Evolutionary conservation across 2,888 invertebrate species (phyloP).

Genomic region (Apamea sordens): DNA sequence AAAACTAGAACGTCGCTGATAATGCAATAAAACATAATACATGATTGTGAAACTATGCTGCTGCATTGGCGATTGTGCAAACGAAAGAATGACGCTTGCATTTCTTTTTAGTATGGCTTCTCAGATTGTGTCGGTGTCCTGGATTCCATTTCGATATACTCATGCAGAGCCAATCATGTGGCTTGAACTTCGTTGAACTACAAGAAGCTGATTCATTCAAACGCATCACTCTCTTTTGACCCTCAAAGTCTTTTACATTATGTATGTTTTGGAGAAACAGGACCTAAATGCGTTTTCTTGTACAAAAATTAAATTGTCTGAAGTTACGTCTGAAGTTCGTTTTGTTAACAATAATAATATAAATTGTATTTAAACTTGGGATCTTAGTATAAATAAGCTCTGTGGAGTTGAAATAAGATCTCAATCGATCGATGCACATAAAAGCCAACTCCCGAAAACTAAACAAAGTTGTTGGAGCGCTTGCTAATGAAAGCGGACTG

Average conservation of each 20-base stretch:
- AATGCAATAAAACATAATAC: slow-evolving; percentile 63
- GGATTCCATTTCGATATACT: slow-evolving; percentile 5
- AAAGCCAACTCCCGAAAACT: slow-evolving; percentile 13
- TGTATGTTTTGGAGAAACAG: not conserved
- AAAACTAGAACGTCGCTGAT: slow-evolving; percentile 59
- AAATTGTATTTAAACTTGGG: not conserved
- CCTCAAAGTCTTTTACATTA: not conserved
- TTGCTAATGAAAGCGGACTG: slow-evolving; percentile 23
- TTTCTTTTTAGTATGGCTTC: slow-evolving; percentile 40
- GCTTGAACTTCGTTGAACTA: slow-evolving; percentile 22
- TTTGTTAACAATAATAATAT: not conserved
- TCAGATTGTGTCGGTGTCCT: slow-evolving; percentile 22
- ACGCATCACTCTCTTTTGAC: not conserved
- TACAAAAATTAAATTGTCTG: not conserved
- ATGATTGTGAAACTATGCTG: slow-evolving; percentile 50
- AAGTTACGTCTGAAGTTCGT: not conserved
- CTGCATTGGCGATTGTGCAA: slow-evolving; percentile 59
- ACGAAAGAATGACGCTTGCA: slow-evolving; percentile 36
- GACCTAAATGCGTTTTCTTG: not conserved
- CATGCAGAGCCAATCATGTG: not conserved
- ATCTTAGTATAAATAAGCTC: not conserved
- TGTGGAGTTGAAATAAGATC: slow-evolving; percentile 8
- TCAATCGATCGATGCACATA: not conserved
- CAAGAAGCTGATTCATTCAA: not conserved
- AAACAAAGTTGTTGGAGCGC: slow-evolving; percentile 12